phyloP scores from a whole-genome alignment of 2,888 invertebrate genomes.

The Aricia artaxerxes region DNA sequence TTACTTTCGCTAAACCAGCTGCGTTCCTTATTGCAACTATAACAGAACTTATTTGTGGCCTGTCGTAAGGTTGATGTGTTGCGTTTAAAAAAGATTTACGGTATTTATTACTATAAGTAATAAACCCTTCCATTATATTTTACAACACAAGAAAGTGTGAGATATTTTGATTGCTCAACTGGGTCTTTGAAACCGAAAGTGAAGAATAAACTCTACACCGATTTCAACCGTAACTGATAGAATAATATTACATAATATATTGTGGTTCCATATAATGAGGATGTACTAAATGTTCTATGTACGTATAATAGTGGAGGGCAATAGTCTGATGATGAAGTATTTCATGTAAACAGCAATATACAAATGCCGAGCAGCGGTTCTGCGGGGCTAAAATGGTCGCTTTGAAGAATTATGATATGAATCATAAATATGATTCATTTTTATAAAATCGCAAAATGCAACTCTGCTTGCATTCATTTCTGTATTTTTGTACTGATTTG shows the following conservation, averaged over 20 bases:
- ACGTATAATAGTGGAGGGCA: not conserved
- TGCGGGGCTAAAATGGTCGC: no score
- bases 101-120: conserved; percentile 1
- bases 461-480: no score
- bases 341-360: not conserved
- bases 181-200: conserved; percentile 2
- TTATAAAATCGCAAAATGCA: no score
- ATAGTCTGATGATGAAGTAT: not conserved
- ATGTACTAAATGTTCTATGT: not conserved
- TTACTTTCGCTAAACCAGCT: not conserved
- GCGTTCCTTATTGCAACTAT: not conserved
- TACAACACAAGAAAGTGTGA: not conserved
- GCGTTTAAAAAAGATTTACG: not conserved
- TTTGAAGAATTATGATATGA: no score
- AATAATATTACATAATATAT: not conserved
- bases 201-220: not conserved
- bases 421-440: no score
- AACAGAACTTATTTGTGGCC: not conserved
- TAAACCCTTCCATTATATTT: not conserved
- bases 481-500: no score
- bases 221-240: not conserved
- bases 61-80: not conserved
- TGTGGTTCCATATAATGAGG: not conserved
- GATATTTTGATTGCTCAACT: conserved; percentile 20
- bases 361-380: not conserved